Evolutionary conservation across 2,888 invertebrate species (phyloP).

Genomic region (Eretmocerus hayati): DNA sequence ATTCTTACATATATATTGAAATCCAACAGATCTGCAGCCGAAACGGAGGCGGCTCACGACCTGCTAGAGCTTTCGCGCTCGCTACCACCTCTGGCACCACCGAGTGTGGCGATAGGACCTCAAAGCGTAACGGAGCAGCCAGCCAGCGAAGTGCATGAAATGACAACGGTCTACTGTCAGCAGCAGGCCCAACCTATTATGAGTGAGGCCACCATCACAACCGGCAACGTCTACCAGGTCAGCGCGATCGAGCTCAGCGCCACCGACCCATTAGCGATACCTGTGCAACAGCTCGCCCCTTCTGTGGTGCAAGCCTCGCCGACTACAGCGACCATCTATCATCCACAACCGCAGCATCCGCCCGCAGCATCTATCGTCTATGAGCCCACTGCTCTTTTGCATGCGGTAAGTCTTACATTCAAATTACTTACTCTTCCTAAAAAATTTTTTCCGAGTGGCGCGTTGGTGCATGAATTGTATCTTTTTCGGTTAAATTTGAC

Average conservation of each 20-base stretch:
- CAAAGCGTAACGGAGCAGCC: slow-evolving; percentile 49
- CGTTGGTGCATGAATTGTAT: too few species aligned
- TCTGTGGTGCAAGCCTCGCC: too few species aligned
- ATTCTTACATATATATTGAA: not conserved
- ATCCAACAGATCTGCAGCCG: slow-evolving; percentile 61
- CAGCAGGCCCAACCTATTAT: slow-evolving; percentile 28
- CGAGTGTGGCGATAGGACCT: slow-evolving; percentile 60
- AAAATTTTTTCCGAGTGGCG: too few species aligned
- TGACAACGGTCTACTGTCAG: slow-evolving; percentile 41
- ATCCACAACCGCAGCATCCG: slow-evolving; percentile 35
- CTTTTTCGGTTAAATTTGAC: too few species aligned
- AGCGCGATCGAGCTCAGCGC: slow-evolving; percentile 39
- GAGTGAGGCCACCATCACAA: too few species aligned
- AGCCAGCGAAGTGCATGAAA: slow-evolving; percentile 41
- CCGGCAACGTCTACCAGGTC: slow-evolving; percentile 42
- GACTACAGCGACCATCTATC: slow-evolving; percentile 34
- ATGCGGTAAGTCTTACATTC: slow-evolving; percentile 14
- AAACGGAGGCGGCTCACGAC: slow-evolving; percentile 85
- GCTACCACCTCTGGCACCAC: slow-evolving; percentile 67
- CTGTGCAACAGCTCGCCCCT: too few species aligned
- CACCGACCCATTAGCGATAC: too few species aligned
- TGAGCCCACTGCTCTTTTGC: slow-evolving; percentile 34
- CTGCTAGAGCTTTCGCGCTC: slow-evolving; percentile 69
- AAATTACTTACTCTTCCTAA: too few species aligned
- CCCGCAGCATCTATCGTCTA: slow-evolving; percentile 37